Base-by-base conservation (phyloP, 2,888 invertebrate species). In the Lagria hirta region DNA sequence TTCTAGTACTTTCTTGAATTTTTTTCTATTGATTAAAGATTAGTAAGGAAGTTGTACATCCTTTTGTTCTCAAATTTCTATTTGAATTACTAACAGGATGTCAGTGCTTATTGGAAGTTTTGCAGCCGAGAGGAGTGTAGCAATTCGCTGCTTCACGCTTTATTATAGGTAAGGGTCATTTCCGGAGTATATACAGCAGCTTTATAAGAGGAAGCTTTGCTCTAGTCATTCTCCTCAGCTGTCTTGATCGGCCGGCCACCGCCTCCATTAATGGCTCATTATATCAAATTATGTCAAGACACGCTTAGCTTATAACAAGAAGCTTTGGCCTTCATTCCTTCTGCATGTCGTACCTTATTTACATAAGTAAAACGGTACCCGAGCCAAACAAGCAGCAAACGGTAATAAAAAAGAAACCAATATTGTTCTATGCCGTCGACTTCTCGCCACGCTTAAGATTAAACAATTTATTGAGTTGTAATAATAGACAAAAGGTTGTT, bases 151-250 rank as follows among this genome's bases (percentile, higher is more conserved):
- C 13, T 30, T 13, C 17, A n/a, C n/a, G n/a, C n/a, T n/a, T n/a
- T n/a, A n/a, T n/a, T n/a, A n/a, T n/a, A n/a, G n/a, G n/a, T n/a
- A 34, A 34, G 36, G 38, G 38, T 30, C 40, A 33, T 24, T 41
- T 41, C 41, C 41, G 41, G 41, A 12, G 41, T 27, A 33, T 27
- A 33, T 26, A 24, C 30, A 12, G 38, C n/a, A 34, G 34, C 34
- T n/a, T n/a, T n/a, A n/a, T n/a, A 12, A 16, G 29, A 29, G 15
- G 15, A 22, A 34, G 23, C 14, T n/a, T n/a, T n/a, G n/a, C n/a
- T n/a, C n/a, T n/a, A n/a, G n/a, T n/a, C n/a, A n/a, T n/a, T n/a
- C n/a, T n/a, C n/a, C n/a, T n/a, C n/a, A n/a, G n/a, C n/a, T n/a
- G n/a, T n/a, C n/a, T n/a, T 34, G 34, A 21, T 6, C 20, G 5